phyloP scores from a whole-genome alignment of 1,140 invertebrate species.

The Octopus sinensis region DNA sequence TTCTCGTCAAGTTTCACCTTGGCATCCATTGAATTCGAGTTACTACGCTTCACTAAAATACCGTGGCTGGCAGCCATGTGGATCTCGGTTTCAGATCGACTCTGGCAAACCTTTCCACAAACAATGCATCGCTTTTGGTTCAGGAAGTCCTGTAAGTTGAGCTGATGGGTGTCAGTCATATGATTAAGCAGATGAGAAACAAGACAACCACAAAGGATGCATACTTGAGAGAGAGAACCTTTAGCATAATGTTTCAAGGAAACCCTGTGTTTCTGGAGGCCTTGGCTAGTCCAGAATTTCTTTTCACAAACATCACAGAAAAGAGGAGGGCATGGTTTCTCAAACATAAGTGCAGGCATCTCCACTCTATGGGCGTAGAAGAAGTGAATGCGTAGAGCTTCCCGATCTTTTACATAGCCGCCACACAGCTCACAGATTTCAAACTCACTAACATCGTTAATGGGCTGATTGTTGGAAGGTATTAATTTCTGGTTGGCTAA shows the following conservation, averaged over 20 bases:
- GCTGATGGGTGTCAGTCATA: slow-evolving; percentile 31
- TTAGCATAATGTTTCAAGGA: slow-evolving; percentile 29
- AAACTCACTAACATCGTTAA: slow-evolving; percentile 34
- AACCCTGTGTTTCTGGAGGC: slow-evolving; percentile 44
- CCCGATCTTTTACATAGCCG: slow-evolving; percentile 53
- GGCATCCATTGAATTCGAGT: slow-evolving; percentile 21
- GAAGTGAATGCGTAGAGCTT: slow-evolving; percentile 53
- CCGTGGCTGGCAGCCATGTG: slow-evolving; percentile 47
- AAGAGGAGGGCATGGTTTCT: slow-evolving; percentile 39
- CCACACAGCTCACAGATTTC: slow-evolving; percentile 56
- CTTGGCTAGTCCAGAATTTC: slow-evolving; percentile 54
- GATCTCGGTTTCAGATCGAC: slow-evolving; percentile 37
- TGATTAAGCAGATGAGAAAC: slow-evolving; percentile 42
- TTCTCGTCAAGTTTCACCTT: not conserved
- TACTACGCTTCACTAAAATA: slow-evolving; percentile 39
- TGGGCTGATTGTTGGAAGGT: slow-evolving; percentile 19
- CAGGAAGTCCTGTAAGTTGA: slow-evolving; percentile 28
- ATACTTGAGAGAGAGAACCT: slow-evolving; percentile 24
- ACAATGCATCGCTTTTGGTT: slow-evolving; percentile 40
- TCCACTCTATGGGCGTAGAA: slow-evolving; percentile 53
- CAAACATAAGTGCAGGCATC: slow-evolving; percentile 45
- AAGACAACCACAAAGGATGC: slow-evolving; percentile 38
- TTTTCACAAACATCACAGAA: slow-evolving; percentile 49
- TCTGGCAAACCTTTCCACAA: slow-evolving; percentile 38
- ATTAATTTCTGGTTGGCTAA: slow-evolving; percentile 2